Conservation (phyloP, 2,797 vertebrate species). For the Sebastes taczanowskii region DNA sequence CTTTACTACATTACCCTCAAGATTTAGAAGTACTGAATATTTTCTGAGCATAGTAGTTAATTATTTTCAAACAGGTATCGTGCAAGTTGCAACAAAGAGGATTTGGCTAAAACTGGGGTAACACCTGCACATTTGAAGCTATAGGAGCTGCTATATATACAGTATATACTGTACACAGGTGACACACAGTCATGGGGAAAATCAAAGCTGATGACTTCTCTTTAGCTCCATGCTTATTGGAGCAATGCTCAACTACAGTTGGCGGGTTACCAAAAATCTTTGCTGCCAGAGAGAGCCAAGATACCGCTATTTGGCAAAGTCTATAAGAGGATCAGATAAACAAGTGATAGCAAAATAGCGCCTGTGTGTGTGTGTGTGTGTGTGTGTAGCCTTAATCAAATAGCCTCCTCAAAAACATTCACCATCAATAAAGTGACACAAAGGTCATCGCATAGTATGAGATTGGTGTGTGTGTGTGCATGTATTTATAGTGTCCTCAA, state of each 20-base stretch:
- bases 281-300: background rate
- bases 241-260: constrained; percentile 40
- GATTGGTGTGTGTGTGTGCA: background rate
- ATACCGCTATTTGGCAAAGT: constrained; percentile 17
- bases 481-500: background rate
- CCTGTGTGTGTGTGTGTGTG: background rate
- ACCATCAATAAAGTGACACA: background rate
- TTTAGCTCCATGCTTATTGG: constrained; percentile 29
- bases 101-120: background rate
- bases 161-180: background rate
- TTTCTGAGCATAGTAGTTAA: background rate
- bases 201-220: constrained; percentile 32
- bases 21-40: background rate
- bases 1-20: background rate
- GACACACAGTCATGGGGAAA: constrained; percentile 2
- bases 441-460: background rate
- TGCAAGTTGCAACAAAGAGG: background rate
- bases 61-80: background rate
- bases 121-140: background rate
- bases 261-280: constrained; percentile 38
- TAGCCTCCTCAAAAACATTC: constrained; percentile 7
- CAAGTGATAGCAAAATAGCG: constrained; percentile 34
- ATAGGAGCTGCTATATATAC: background rate
- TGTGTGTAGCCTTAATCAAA: background rate
- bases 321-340: constrained; percentile 74